phyloP scores from a whole-genome alignment of 2,113 vertebrate species.

The Ranitomeya variabilis region DNA sequence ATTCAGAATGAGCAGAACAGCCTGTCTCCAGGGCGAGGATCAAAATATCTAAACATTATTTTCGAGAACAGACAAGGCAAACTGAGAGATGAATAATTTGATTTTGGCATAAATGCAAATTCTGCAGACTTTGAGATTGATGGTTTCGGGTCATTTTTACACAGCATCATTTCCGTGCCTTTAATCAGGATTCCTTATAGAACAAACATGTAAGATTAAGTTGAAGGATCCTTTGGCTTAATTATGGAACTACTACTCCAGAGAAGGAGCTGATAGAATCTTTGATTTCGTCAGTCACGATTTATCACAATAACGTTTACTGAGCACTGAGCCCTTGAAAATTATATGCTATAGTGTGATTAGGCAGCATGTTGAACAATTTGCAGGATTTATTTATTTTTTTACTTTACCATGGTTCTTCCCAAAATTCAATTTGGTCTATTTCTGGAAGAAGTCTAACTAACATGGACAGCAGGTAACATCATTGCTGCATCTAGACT shows the following conservation, averaged over 20 bases:
- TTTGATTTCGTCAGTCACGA: neutral
- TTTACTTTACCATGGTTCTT: neutral
- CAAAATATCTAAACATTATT: conserved; percentile 14
- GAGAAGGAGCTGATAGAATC: neutral
- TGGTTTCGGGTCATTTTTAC: conserved; percentile 6
- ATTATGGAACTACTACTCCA: neutral
- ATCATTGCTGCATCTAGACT: neutral
- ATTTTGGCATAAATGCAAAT: conserved; percentile 33
- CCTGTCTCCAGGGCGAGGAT: neutral
- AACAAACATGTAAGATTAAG: conserved; percentile 12
- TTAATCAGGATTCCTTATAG: neutral
- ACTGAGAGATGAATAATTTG: conserved; percentile 25
- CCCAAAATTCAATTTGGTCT: neutral
- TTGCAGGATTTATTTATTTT: neutral
- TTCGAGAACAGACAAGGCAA: conserved; percentile 8
- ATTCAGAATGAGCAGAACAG: neutral
- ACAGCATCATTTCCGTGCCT: neutral
- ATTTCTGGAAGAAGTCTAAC: neutral
- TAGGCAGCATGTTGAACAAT: neutral
- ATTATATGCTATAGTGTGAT: neutral
- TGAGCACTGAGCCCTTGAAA: neutral
- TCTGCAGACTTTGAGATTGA: conserved; percentile 23
- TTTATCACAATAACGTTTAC: neutral
- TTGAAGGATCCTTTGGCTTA: neutral
- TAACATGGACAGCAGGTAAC: neutral